phyloP scores from a whole-genome alignment of 2,888 invertebrate species.

The Ennomos fuscantarius region DNA sequence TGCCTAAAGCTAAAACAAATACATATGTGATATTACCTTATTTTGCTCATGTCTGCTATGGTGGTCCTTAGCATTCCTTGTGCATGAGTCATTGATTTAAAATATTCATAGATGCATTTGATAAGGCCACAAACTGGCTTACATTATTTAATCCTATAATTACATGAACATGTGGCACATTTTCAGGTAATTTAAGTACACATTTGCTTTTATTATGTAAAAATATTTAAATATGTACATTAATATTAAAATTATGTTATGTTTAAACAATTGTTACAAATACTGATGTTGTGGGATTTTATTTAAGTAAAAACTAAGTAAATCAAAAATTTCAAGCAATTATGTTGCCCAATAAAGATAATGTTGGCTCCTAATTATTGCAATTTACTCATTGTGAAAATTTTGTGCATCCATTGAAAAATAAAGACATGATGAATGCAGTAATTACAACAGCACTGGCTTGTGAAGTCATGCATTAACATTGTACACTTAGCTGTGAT shows the following conservation, averaged over 20 bases:
- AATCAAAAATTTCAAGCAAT: background rate
- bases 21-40: slow-evolving; percentile 29
- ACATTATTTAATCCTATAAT: slow-evolving; percentile 16
- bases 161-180: too few relatives aligned
- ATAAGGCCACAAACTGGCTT: slow-evolving; percentile 15
- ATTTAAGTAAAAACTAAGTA: too few relatives aligned
- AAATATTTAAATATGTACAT: too few relatives aligned
- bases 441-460: slow-evolving; percentile 33
- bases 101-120: slow-evolving; percentile 16
- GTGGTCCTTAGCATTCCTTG: slow-evolving; percentile 30
- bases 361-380: background rate
- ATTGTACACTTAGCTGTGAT: slow-evolving; percentile 43
- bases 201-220: too few relatives aligned
- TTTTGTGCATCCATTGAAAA: slow-evolving; percentile 20
- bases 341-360: background rate
- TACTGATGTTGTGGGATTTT: too few relatives aligned
- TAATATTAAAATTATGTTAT: too few relatives aligned
- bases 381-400: slow-evolving; percentile 29
- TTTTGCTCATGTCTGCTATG: slow-evolving; percentile 27
- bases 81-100: slow-evolving; percentile 33
- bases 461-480: slow-evolving; percentile 50
- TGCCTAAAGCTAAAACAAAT: slow-evolving; percentile 28
- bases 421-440: slow-evolving; percentile 46
- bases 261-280: too few relatives aligned
- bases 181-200: too few relatives aligned